These are phyloP conservation scores for Micromys minutus DNA, from an alignment of 2,113 vertebrate species.

Conservation along the genomic window DNA sequence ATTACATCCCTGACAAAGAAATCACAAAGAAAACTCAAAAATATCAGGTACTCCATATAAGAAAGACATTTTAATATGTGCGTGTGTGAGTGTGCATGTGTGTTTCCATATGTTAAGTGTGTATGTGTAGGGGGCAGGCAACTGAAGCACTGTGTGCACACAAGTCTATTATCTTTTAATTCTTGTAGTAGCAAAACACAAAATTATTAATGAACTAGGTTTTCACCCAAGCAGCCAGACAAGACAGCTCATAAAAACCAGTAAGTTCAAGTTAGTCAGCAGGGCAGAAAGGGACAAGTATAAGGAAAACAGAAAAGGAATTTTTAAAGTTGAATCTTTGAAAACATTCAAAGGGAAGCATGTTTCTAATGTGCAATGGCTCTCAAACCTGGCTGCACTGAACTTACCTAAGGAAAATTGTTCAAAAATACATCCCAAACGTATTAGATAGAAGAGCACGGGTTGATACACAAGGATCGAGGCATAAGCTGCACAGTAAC, in stretches of 20 bases:
- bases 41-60: not conserved
- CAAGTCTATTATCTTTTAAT: not conserved
- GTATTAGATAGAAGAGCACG: not conserved
- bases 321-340: not conserved
- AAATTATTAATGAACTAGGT: not conserved
- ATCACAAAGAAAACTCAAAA: not conserved
- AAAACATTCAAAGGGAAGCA: not conserved
- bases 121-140: too few species aligned
- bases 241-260: not conserved
- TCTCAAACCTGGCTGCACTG: not conserved
- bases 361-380: not conserved
- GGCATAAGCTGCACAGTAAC: not conserved
- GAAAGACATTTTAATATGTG: slow-evolving; percentile 9
- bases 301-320: not conserved
- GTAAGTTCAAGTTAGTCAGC: not conserved
- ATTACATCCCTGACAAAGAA: not conserved
- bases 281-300: not conserved
- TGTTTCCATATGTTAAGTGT: too few species aligned
- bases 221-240: not conserved
- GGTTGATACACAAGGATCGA: not conserved
- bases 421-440: not conserved
- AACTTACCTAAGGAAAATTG: not conserved
- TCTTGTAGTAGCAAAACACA: not conserved
- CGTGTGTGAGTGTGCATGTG: too few species aligned
- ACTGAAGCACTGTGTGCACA: not conserved